Evolutionary conservation across 2,797 vertebrate species (phyloP).

Genomic region (Catostomus latipinnis): DNA sequence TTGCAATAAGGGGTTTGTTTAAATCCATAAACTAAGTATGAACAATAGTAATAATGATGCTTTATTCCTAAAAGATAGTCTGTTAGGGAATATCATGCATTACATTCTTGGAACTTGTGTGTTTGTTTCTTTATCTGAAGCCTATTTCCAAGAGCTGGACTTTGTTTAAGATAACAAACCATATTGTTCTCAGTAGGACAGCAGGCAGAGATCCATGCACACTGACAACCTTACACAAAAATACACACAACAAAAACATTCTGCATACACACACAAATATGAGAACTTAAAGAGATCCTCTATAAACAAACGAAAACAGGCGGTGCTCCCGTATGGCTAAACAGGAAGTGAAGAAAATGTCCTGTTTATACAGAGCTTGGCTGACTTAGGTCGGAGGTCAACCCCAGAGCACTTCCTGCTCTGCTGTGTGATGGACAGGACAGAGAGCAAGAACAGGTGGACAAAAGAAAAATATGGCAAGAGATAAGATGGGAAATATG

Average conservation of each 20-base stretch:
- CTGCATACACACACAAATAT: conserved; percentile 16
- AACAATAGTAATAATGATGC: too few relatives aligned
- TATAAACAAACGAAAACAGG: conserved; percentile 85
- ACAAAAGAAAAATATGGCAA: conserved; percentile 56
- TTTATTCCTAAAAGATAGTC: background rate
- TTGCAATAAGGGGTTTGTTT: too few relatives aligned
- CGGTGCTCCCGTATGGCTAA: conserved; percentile 79
- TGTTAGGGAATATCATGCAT: background rate
- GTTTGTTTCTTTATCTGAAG: background rate
- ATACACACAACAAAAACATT: conserved; percentile 17
- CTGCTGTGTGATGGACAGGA: conserved; percentile 71
- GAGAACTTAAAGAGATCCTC: conserved; percentile 53
- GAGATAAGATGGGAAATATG: conserved; percentile 41
- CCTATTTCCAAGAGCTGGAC: background rate
- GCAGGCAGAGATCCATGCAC: conserved; percentile 10
- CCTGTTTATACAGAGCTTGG: conserved; percentile 81
- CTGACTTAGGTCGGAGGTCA: conserved; percentile 76
- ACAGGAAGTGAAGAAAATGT: conserved; percentile 86
- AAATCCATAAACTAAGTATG: too few relatives aligned
- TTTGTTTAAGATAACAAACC: conserved; percentile 6
- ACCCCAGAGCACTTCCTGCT: conserved; percentile 79
- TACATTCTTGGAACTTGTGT: background rate
- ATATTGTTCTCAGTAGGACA: conserved; percentile 21
- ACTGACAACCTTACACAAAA: conserved; percentile 22
- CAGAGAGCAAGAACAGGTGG: conserved; percentile 73